These are phyloP conservation scores for Protaetia brevitarsis DNA, from an alignment of 1,140 invertebrate genomes.

Conservation along the genomic window DNA sequence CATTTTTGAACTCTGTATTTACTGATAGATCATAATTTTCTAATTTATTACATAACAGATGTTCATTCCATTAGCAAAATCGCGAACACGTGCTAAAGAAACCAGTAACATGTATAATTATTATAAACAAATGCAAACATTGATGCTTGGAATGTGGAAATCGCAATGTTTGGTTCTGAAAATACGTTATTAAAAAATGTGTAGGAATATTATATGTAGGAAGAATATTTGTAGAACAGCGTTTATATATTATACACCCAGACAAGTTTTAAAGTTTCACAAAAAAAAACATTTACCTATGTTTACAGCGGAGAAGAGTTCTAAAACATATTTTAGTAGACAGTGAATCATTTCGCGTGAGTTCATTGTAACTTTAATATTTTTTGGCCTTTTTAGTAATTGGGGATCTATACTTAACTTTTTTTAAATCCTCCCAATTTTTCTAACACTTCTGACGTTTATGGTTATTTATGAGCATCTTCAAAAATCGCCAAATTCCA, in stretches of 20 bases:
- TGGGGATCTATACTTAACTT: no score
- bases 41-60: slow-evolving; percentile 3
- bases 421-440: neutral
- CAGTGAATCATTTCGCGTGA: neutral
- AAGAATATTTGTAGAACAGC: no score
- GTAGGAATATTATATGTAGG: neutral
- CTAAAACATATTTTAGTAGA: neutral
- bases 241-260: no score
- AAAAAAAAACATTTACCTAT: no score
- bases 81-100: neutral
- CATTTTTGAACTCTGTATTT: no score
- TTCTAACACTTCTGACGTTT: neutral
- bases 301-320: no score
- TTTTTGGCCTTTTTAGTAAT: neutral
- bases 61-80: slow-evolving; percentile 11
- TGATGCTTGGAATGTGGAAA: neutral
- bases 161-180: no score
- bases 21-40: neutral
- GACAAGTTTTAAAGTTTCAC: no score
- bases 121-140: slow-evolving; percentile 5
- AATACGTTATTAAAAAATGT: neutral
- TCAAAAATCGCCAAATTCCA: neutral
- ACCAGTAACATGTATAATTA: neutral
- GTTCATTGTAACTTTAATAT: slow-evolving; percentile 11
- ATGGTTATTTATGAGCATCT: neutral